phyloP scores from a whole-genome alignment of 2,797 vertebrate genomes.

The Sebastiscus tertius region DNA sequence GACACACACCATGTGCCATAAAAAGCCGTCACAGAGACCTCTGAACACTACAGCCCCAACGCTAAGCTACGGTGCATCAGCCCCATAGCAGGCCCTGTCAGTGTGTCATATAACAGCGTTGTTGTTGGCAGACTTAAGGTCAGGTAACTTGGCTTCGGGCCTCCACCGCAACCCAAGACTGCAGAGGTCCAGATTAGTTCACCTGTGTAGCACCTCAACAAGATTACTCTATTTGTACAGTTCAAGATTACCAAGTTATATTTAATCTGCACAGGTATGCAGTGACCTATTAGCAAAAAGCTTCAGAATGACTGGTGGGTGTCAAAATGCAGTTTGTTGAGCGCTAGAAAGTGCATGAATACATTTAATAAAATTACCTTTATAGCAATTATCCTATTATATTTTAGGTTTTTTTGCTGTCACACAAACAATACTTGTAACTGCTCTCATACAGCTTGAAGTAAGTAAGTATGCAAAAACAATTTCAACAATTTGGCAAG shows the following conservation, averaged over 20 bases:
- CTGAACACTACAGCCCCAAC: slow-evolving; percentile 31
- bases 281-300: slow-evolving; percentile 12
- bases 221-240: slow-evolving; percentile 54
- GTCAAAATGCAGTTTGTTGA: not conserved
- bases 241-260: slow-evolving; percentile 68
- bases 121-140: slow-evolving; percentile 61
- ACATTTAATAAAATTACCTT: not conserved
- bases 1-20: slow-evolving; percentile 38
- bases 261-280: slow-evolving; percentile 58
- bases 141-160: slow-evolving; percentile 58
- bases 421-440: not conserved
- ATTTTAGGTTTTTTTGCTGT: not conserved
- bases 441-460: not conserved
- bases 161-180: slow-evolving; percentile 36
- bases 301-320: not conserved
- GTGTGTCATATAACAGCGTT: slow-evolving; percentile 59
- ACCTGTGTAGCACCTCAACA: slow-evolving; percentile 56
- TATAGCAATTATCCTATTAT: not conserved
- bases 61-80: slow-evolving; percentile 44
- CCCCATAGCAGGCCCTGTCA: slow-evolving; percentile 23
- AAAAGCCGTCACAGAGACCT: slow-evolving; percentile 46
- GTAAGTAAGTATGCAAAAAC: not conserved
- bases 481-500: not conserved
- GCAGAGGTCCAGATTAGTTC: slow-evolving; percentile 55
- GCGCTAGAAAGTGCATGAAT: not conserved